phyloP scores from a whole-genome alignment of 2,888 invertebrate genomes.

The Drosophila anceps region DNA sequence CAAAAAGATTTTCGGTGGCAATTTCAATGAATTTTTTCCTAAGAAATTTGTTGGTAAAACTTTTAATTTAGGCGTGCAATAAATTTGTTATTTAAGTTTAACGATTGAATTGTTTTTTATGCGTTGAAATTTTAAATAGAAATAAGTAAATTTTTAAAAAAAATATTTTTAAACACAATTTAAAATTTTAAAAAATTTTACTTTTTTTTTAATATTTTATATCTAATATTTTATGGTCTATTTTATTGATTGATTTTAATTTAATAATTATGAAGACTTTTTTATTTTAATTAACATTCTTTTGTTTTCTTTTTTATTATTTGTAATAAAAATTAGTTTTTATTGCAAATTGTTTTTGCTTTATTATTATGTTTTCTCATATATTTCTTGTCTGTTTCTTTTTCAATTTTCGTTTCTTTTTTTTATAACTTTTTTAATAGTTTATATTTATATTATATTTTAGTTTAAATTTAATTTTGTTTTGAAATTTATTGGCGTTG shows the following conservation, averaged over 20 bases:
- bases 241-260: no score
- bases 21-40: constrained; percentile 15
- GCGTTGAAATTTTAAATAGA: background rate
- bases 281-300: no score
- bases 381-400: no score
- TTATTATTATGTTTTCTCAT: no score
- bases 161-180: background rate
- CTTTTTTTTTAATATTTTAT: background rate
- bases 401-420: background rate
- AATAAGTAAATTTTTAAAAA: background rate
- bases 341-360: no score
- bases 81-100: constrained; percentile 1
- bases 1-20: constrained; percentile 10
- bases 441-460: no score
- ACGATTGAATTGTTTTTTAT: background rate
- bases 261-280: no score
- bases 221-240: background rate
- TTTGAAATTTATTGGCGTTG: background rate
- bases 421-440: background rate
- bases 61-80: constrained; percentile 3
- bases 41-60: background rate
- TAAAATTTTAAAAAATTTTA: background rate
- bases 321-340: no score
- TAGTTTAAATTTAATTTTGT: background rate
- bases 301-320: no score